These are phyloP conservation scores for Cepaea nemoralis DNA, from an alignment of 1,140 invertebrate species.

Conservation along the genomic window DNA sequence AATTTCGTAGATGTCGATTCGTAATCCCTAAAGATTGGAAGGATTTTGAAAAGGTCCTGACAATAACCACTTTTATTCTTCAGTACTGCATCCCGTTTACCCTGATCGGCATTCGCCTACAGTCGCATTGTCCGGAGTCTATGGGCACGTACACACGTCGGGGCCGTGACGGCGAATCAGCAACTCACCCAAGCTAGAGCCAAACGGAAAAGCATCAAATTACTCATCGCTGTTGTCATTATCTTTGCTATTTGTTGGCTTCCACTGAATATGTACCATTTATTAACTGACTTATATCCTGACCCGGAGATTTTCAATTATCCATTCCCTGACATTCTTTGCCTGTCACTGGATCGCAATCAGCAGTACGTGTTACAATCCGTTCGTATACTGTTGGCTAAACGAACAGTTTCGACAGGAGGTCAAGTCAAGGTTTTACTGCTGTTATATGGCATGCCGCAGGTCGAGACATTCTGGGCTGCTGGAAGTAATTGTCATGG, in stretches of 20 bases:
- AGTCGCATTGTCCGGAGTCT: conserved; percentile 63
- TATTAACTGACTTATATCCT: conserved; percentile 74
- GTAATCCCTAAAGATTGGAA: conserved; percentile 60
- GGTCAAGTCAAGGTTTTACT: conserved; percentile 58
- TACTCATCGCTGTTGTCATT: conserved; percentile 72
- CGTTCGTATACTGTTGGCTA: conserved; percentile 75
- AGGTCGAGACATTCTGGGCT: conserved; percentile 20
- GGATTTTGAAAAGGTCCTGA: conserved; percentile 69
- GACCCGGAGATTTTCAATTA: conserved; percentile 57
- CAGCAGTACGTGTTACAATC: conserved; percentile 75
- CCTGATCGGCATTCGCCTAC: conserved; percentile 72
- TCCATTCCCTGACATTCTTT: conserved; percentile 70
- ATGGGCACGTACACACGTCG: conserved; percentile 61
- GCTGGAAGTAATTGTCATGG: not conserved
- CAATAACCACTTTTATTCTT: conserved; percentile 72
- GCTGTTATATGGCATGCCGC: conserved; percentile 42
- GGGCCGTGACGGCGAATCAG: conserved; percentile 64
- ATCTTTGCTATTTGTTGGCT: conserved; percentile 74
- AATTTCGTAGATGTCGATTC: conserved; percentile 66
- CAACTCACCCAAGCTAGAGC: conserved; percentile 61
- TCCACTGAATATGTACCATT: conserved; percentile 74
- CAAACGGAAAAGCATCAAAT: conserved; percentile 71
- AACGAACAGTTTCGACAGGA: conserved; percentile 70
- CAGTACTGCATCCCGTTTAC: conserved; percentile 75
- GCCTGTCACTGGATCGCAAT: conserved; percentile 75